Evolutionary conservation across 2,888 invertebrate species (phyloP), one percentile per base, ranked within the genome.

Genomic region (Drosophila nigritarsus): DNA sequence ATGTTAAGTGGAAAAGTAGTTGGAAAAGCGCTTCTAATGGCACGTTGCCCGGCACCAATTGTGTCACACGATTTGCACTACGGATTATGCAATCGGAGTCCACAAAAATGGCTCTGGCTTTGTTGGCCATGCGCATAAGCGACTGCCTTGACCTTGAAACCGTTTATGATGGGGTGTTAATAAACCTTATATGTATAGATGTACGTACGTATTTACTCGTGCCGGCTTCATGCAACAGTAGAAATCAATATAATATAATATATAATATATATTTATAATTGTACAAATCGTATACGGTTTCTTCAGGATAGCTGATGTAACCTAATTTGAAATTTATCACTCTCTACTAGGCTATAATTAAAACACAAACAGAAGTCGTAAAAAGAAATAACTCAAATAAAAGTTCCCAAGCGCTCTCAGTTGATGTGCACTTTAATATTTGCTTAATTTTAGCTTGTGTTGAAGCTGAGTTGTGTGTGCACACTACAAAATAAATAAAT

Each of bases 131-230:
- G 50, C 42, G 66, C 53, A 18, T 48, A 5, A 8, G 38, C 38
- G 51, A 30, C 45, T 62, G 30, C 40, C 54, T 27, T 59, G 83
- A 77, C 83, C 83, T 66, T 86, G 80, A 80, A 80, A 66, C 42
- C 34, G 13, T n/a, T 71, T 48, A 60, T 65, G 78, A 51, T 53
- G 50, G 65, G 34, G 64, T 69, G 80, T 45, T 58, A 73, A 68
- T 58, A 42, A 45, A 30, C 29, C 45, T 27, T 42, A 55, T 51
- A 50, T 50, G 18, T 18, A 18, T 11, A 20, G 1, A 7, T 18
- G 18, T 20, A 45, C 7, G 2, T 45, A 3, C 24, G 45, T 45
- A 8, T 45, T 45, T 8, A 24, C 15, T 20, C 11, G 27, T 11
- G 32, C 51, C n/a, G 18, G n/a, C 32, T 32, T 32, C 32, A 32